Percentiles rank a stretch among this genome's conserved stretches.
These are phyloP conservation scores for Yponomeuta plumbellus DNA, from an alignment of 2,888 invertebrate genomes.

Conservation along the genomic window DNA sequence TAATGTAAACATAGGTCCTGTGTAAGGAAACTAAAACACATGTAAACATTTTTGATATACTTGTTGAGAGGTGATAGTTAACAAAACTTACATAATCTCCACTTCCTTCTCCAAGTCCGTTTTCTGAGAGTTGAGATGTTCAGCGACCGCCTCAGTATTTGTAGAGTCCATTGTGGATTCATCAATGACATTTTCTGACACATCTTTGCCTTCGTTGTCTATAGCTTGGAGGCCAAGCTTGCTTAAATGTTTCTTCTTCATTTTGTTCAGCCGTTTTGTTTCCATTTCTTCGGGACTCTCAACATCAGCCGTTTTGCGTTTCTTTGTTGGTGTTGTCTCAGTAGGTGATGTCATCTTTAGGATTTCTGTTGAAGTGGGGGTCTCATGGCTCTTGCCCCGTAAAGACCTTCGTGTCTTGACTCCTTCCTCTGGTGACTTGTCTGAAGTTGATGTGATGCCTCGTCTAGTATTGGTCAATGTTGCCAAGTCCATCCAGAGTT, in stretches of 20 bases:
- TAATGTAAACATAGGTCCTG: too few species aligned
- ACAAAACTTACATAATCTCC: neutral
- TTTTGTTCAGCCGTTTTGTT: slow-evolving; percentile 57
- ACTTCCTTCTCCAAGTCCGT: neutral
- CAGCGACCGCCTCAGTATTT: slow-evolving; percentile 50
- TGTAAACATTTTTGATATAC: too few species aligned
- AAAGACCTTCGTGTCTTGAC: slow-evolving; percentile 54
- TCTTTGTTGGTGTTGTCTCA: slow-evolving; percentile 17
- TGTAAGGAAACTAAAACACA: too few species aligned
- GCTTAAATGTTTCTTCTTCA: slow-evolving; percentile 77
- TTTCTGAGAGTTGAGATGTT: slow-evolving; percentile 15
- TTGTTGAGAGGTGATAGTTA: neutral
- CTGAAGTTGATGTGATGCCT: slow-evolving; percentile 47
- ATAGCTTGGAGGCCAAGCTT: slow-evolving; percentile 70
- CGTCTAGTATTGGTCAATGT: slow-evolving; percentile 75
- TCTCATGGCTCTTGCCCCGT: slow-evolving; percentile 34
- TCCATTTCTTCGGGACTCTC: slow-evolving; percentile 28
- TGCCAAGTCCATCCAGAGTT: slow-evolving; percentile 75
- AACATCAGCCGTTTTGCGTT: slow-evolving; percentile 21
- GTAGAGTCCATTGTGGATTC: slow-evolving; percentile 30
- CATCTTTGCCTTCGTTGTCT: slow-evolving; percentile 14
- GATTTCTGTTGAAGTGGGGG: slow-evolving; percentile 21
- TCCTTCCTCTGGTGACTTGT: slow-evolving; percentile 54
- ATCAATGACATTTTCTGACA: slow-evolving; percentile 16
- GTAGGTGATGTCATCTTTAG: neutral